Conservation (phyloP, 2,888 invertebrate species). For the Lepas anatifera region DNA sequence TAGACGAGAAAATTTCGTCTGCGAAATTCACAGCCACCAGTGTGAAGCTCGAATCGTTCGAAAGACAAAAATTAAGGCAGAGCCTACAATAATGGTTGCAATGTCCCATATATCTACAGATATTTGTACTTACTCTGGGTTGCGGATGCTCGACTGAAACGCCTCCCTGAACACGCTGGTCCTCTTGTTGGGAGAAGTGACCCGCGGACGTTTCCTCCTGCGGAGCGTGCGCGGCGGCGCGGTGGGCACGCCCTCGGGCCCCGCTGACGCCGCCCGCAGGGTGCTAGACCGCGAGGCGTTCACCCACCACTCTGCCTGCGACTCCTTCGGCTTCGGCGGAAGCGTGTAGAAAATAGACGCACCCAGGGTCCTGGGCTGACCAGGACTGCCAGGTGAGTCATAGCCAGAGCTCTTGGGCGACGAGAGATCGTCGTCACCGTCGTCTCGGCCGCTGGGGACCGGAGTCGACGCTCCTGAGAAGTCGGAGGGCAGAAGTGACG, state of each 20-base stretch:
- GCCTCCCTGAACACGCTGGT: constrained; percentile 10
- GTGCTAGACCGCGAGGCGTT: not conserved
- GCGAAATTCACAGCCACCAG: too few relatives aligned
- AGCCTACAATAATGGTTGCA: too few relatives aligned
- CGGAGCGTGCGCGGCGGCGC: not conserved
- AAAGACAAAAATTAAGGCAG: too few relatives aligned
- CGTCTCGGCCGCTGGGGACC: not conserved
- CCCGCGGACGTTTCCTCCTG: not conserved
- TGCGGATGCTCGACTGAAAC: constrained; percentile 10
- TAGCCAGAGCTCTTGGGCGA: constrained; percentile 8
- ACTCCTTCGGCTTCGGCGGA: not conserved
- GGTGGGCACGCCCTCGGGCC: not conserved
- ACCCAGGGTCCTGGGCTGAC: not conserved
- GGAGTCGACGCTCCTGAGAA: not conserved
- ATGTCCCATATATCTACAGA: too few relatives aligned
- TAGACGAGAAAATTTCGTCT: too few relatives aligned
- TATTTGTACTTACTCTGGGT: not conserved
- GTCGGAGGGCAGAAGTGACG: not conserved
- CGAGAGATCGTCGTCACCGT: not conserved
- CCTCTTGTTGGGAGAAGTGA: not conserved
- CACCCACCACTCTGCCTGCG: not conserved
- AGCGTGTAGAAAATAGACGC: not conserved
- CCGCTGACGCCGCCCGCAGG: not conserved
- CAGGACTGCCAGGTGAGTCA: not conserved
- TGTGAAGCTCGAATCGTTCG: too few relatives aligned